Base-by-base conservation (phyloP, 2,888 invertebrate species). In the Drosophila robusta region DNA sequence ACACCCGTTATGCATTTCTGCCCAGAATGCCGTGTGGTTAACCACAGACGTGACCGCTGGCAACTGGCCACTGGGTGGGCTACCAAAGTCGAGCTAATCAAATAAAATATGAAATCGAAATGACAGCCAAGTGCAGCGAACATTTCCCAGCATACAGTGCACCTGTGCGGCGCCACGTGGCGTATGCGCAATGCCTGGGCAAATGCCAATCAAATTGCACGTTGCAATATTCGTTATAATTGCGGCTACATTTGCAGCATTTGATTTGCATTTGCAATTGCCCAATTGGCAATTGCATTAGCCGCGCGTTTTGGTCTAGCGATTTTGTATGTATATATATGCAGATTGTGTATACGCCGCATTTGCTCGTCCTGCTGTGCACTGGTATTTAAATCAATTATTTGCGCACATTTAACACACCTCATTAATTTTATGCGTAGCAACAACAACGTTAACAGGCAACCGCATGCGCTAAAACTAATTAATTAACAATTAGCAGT, bases 401-500 rank as follows among this genome's bases (percentile, higher is more conserved):
- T 66, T 61, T 32, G 58, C 67, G 16, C 36, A 42, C 45, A 63
- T 66, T 70, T 18, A 70, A 61, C 49, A 70, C 77, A 70, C 38
- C 70, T 77, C 67, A 80, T 70, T 80, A 60, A 73, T 52, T 72
- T 49, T 12, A 46, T 52, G 36, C 50, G 44, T 38, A 42, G 34
- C 57, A 5, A 38, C 8, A 26, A 44, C 9, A 46, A 22, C 36
- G 12, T 32, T 22, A 58, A 32, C 14, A 49, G 38, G 18, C 18
- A 36, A 16, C 12, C 39, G 44, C 22, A 42, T 12, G 14, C 4
- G 46, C 66, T 26, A 34, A 58, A 77, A 61, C 44, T 29, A 69
- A 73, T 77, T 73, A 77, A 73, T 72, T 69, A 47, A 44, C 64
- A 75, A 61, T 75, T 72, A 69, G 69, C 60, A 47, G 22, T 42